Base-by-base conservation (phyloP, 1,140 invertebrate species). In the Dinoponera quadriceps region DNA sequence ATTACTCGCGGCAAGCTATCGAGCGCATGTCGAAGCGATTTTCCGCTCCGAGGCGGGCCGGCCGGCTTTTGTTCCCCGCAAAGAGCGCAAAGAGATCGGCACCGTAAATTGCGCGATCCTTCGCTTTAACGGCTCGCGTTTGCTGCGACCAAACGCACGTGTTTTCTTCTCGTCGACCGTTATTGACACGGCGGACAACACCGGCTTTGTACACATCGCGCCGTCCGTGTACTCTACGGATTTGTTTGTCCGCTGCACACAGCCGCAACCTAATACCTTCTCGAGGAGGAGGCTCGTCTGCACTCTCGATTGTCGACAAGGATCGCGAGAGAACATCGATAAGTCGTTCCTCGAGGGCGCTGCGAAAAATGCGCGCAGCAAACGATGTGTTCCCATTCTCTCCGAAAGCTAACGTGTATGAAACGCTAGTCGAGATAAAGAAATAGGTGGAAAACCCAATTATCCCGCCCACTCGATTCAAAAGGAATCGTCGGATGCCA, bases 141-240 rank as follows among this genome's bases (percentile, higher is more conserved):
- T 80, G 63, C 75, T n/a, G n/a, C 75, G 65, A 80, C 75, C 51
- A 80, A 80, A 80, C 63, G 75, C 49, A 7, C 75, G 60, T 49
- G 63, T 80, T 80, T 80, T 69, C 75, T 80, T 80, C 75, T 69
- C 65, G 75, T 80, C 65, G 75, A 51, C 51, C 75, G 75, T 69
- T 80, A 80, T 80, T 80, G 75, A 80, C 75, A 80, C 75, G 75
- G 7, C 54, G 75, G 75, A 80, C 75, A 80, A 80, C 75, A 80
- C 65, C 51, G 75, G 75, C 75, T 80, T 80, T 80, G 75, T 80
- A 71, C 65, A 71, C 38, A 80, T 20, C 54, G 54, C n/a, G 65
- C 75, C 65, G 65, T 71, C 33, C 51, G 54, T 80, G 75, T 69
- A 80, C 25, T 51, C 75, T 80, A n/a, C 65, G 51, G 75, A 80